Evolutionary conservation across 2,888 invertebrate species (phyloP).

Genomic region (Vannuccia rotundouncinata): DNA sequence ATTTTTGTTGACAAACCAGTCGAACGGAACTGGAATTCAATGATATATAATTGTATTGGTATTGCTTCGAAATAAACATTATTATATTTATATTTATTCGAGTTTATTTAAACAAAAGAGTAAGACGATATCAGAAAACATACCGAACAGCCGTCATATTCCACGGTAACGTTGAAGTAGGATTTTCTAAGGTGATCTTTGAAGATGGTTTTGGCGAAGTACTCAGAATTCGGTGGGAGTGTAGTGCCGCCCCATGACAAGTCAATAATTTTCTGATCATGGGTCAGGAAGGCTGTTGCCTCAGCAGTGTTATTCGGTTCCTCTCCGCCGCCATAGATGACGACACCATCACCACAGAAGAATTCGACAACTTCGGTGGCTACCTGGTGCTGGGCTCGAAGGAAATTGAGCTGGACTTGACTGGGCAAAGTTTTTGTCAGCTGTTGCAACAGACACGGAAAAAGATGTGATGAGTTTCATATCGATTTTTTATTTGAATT

Average conservation of each 20-base stretch:
- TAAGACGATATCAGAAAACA: too few species aligned
- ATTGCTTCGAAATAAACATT: background rate
- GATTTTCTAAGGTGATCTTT: background rate
- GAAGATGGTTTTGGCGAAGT: slow-evolving; percentile 12
- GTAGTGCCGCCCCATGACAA: slow-evolving; percentile 19
- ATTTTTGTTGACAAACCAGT: background rate
- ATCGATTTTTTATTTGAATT: too few species aligned
- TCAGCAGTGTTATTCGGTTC: background rate
- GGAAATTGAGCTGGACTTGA: slow-evolving; percentile 35
- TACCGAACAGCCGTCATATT: slow-evolving; percentile 34
- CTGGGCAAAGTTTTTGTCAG: background rate
- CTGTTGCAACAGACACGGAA: background rate
- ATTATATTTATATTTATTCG: too few species aligned
- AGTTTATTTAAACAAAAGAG: too few species aligned
- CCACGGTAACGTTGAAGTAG: slow-evolving; percentile 33
- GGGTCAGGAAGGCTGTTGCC: slow-evolving; percentile 31
- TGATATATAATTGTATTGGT: background rate
- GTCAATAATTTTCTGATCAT: slow-evolving; percentile 22
- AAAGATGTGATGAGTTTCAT: background rate
- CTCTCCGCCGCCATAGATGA: slow-evolving; percentile 27
- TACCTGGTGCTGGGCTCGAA: slow-evolving; percentile 24
- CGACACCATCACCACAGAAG: slow-evolving; percentile 28
- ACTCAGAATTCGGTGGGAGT: slow-evolving; percentile 12
- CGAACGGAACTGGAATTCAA: background rate
- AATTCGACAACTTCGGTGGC: slow-evolving; percentile 33